phyloP scores from a whole-genome alignment of 1,140 invertebrate species.

The Glossosoma conforme region DNA sequence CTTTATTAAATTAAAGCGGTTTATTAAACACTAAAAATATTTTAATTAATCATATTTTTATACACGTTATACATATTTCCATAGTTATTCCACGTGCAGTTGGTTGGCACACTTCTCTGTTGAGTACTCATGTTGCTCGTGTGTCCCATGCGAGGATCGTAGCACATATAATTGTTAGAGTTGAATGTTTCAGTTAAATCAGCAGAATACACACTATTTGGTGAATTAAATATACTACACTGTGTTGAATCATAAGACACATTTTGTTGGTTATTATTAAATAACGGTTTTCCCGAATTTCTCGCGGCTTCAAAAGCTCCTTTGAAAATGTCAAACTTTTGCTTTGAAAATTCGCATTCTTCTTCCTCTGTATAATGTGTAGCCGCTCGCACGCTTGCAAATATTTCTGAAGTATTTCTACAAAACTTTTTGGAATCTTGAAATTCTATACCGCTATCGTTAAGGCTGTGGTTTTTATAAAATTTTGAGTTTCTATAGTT shows the following conservation, averaged over 20 bases:
- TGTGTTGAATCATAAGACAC: conserved; percentile 1
- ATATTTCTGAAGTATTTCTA: neutral
- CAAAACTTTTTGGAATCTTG: neutral
- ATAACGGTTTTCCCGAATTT: too few relatives aligned
- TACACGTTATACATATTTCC: conserved; percentile 7
- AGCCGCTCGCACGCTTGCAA: neutral
- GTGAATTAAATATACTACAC: conserved; percentile 10
- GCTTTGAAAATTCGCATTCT: conserved; percentile 33
- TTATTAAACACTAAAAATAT: neutral
- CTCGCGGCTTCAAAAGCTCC: conserved; percentile 41
- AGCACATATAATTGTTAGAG: neutral
- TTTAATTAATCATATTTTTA: conserved; percentile 10
- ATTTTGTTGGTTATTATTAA: neutral
- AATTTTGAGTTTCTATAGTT: neutral
- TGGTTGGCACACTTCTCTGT: neutral
- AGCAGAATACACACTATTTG: conserved; percentile 14
- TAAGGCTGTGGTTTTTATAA: neutral
- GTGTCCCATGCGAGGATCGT: too few relatives aligned
- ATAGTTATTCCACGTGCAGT: neutral
- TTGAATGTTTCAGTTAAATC: conserved; percentile 8
- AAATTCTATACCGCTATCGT: neutral
- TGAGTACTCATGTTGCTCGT: neutral
- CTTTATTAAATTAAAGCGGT: neutral
- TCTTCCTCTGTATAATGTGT: conserved; percentile 22
- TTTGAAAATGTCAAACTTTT: conserved; percentile 55